phyloP scores from a whole-genome alignment of 2,888 invertebrate genomes.

The Microplitis manilae region DNA sequence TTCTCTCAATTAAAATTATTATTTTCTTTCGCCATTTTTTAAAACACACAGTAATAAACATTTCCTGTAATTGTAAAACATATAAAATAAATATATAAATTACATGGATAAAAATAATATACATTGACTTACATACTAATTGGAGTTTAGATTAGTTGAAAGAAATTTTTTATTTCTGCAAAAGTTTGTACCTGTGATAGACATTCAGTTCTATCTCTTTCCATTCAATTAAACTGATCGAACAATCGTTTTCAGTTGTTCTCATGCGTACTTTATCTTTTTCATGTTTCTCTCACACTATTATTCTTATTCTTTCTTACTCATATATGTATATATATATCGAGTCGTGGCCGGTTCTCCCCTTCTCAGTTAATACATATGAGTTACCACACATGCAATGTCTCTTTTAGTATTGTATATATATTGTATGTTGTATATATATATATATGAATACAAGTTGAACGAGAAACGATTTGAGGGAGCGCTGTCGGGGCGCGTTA shows the following conservation, averaged over 20 bases:
- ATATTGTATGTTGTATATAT: not conserved
- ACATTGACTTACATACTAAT: not conserved
- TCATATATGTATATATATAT: not conserved
- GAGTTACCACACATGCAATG: slow-evolving; percentile 35
- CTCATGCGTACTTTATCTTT: slow-evolving; percentile 9
- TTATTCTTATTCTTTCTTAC: slow-evolving; percentile 3
- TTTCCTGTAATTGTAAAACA: not conserved
- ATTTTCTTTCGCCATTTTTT: not conserved
- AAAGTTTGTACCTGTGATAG: slow-evolving; percentile 21
- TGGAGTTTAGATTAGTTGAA: not conserved
- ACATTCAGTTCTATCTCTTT: slow-evolving; percentile 28
- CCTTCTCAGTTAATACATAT: slow-evolving; percentile 28
- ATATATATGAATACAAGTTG: slow-evolving; percentile 18
- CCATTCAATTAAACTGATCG: slow-evolving; percentile 35
- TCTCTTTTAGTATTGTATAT: not conserved
- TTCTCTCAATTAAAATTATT: not conserved
- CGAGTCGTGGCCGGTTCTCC: slow-evolving; percentile 41
- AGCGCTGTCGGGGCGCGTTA: slow-evolving; percentile 60
- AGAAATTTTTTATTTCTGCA: not conserved
- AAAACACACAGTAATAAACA: not conserved
- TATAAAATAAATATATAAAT: not conserved
- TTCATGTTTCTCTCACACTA: slow-evolving; percentile 6
- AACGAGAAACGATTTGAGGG: slow-evolving; percentile 53
- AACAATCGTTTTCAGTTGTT: slow-evolving; percentile 19
- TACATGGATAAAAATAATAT: not conserved